Base-by-base conservation (phyloP, 2,888 invertebrate species). In the Agrochola lychnidis region DNA sequence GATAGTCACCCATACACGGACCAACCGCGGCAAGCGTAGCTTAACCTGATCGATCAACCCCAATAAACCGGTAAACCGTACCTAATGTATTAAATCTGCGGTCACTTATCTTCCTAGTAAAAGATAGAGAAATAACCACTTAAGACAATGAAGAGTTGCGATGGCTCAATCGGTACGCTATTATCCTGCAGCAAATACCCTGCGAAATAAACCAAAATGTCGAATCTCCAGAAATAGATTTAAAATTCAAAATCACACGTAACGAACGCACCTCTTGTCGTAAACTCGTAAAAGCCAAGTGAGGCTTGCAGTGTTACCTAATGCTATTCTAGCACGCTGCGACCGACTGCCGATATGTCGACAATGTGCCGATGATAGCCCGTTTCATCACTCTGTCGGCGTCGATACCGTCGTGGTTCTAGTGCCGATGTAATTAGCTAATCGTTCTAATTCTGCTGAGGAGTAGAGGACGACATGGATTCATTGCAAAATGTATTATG, bases 341-440 rank as follows among this genome's bases (percentile, higher is more conserved):
- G 14, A 14, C n/a, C 14, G 40, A 14, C 63, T n/a, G 22, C 19
- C 14, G 16, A 64, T 63, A 42, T 63, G 16, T 40, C n/a, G 12
- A 61, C 30, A 30, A 62, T n/a, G 40, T 14, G 9, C n/a, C n/a
- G 16, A 42, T 56, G 56, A 56, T 25, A 56, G 14, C 25, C 56
- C 56, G 14, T 2, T 57, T 57, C n/a, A 12, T 12, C 25, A 22
- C n/a, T 56, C 5, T 14, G 56, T 25, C 56, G 5, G 25, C 5
- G 0, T 14, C 25, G 56, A 25, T 25, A 2, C 4, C 12, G 14
- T 5, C 56, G 12, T 25, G 25, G 14, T 14, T 57, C 14, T 57
- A 25, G 12, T 56, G n/a, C 56, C 56, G n/a, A 56, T 56, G 25
- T 25, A 56, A 10, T 22, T 25, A 82, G 68, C 69, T 63, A 72